Base-by-base conservation (phyloP, 2,797 vertebrate species). In the Chrysocyon brachyurus region DNA sequence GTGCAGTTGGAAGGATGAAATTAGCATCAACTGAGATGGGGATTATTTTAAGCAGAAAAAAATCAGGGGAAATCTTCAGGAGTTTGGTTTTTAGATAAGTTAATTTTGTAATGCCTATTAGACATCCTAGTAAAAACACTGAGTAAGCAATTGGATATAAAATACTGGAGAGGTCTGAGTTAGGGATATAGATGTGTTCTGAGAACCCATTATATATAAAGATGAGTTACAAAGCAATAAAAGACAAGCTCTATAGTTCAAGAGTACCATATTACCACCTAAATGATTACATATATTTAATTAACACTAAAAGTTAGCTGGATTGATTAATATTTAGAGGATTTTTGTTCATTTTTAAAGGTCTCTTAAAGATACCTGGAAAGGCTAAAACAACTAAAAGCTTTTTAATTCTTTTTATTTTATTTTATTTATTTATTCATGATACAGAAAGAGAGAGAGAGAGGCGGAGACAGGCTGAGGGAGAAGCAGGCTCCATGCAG, bases 361-460 rank as follows among this genome's bases (percentile, higher is more conserved):
- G 5, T 0, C 40, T 79, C 83, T 78, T 86, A 11, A 79, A 91
- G 28, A 89, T 89, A 93, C n/a, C 56, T 85, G 52, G n/a, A 94
- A 92, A 97, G 64, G 57, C 63, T 86, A 91, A 96, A 84, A 95
- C 52, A 83, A 83, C 52, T 75, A 49, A 96, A 94, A 97, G n/a
- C 21, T 88, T 93, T 96, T 89, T 79, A 94, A 2, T 94, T 93
- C 24, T 40, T 84, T 84, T 36, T 36, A 36, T 36, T 36, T 36
- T 36, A 36, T 36, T 36, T 36, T 36, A 36, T 36, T 36, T 36
- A 36, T 36, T 36, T 36, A 36, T 36, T 36, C 33, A 36, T 36
- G 33, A 36, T 36, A 36, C 33, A 36, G 33, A 36, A 36, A 36
- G 33, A 36, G 33, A 36, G 33, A 36, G 33, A 36, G 33, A 36